These are phyloP conservation scores for Dendrolimus kikuchii DNA, from an alignment of 1,140 invertebrate genomes.

Conservation along the genomic window DNA sequence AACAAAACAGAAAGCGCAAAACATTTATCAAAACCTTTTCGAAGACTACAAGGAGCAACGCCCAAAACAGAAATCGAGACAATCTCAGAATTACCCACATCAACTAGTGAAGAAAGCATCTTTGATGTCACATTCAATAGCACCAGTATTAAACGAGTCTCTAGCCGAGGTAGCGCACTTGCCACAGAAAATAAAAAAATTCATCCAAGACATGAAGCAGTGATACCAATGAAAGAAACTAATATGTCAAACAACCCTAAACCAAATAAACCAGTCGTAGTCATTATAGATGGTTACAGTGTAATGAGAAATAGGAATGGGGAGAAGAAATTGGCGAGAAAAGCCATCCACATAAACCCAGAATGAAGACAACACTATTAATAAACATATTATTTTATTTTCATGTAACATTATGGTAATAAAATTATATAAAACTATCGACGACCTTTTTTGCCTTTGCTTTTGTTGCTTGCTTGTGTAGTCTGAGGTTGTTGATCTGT, in stretches of 20 bases:
- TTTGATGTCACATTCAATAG: conserved; percentile 39
- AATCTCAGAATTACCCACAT: conserved; percentile 30
- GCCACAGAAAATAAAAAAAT: conserved; percentile 52
- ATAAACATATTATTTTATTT: conserved; percentile 8
- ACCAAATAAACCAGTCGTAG: conserved; percentile 26
- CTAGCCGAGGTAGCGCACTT: conserved; percentile 48
- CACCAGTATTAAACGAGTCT: conserved; percentile 53
- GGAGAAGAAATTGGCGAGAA: conserved; percentile 46
- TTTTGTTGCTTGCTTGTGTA: conserved; percentile 44
- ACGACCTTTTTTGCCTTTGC: conserved; percentile 65
- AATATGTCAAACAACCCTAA: background rate
- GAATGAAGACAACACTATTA: conserved; percentile 13
- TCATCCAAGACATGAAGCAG: conserved; percentile 48
- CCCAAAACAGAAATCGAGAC: conserved; percentile 27
- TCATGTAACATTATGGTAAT: conserved; percentile 9
- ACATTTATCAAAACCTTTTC: conserved; percentile 47
- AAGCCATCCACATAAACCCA: conserved; percentile 38
- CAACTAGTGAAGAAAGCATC: conserved; percentile 43
- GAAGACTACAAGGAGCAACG: conserved; percentile 48
- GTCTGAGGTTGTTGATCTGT: conserved; percentile 58
- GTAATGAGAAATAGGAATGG: conserved; percentile 58
- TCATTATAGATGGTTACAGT: conserved; percentile 63
- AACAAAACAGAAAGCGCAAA: conserved; percentile 49
- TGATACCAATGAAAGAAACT: conserved; percentile 21
- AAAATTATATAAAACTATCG: conserved; percentile 26